phyloP scores from a whole-genome alignment of 2,113 vertebrate genomes.

The Lethenteron camtschaticum region DNA sequence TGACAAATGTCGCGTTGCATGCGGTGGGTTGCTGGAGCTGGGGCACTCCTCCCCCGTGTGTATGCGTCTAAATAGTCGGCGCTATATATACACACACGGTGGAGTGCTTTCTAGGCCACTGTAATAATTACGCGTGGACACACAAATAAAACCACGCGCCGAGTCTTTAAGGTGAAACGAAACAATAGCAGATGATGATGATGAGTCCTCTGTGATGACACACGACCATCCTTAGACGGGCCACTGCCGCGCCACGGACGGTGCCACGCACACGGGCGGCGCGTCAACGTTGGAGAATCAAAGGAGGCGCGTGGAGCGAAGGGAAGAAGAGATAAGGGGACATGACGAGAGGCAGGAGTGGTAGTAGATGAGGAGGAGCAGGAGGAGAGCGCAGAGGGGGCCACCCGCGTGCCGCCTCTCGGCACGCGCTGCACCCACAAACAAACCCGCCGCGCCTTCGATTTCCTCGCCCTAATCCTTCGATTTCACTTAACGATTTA shows the following conservation, averaged over 20 bases:
- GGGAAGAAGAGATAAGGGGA: neutral
- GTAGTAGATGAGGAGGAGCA: neutral
- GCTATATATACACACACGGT: neutral
- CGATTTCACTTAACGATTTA: conserved; percentile 3
- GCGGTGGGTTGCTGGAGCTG: no score
- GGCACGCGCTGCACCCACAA: neutral
- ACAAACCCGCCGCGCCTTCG: conserved; percentile 1
- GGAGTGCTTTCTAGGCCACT: neutral
- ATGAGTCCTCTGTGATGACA: neutral
- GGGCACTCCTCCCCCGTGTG: neutral
- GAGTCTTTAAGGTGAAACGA: neutral
- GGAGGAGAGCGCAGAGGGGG: neutral
- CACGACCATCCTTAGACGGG: neutral
- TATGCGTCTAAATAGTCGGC: neutral
- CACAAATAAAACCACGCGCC: neutral
- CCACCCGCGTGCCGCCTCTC: neutral
- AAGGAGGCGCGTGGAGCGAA: neutral
- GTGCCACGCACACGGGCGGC: neutral
- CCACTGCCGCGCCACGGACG: neutral
- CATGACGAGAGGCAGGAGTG: neutral
- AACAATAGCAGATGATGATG: neutral
- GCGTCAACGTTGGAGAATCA: neutral
- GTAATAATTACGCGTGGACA: neutral
- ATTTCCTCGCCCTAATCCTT: neutral
- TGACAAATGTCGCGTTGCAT: no score